phyloP scores from a whole-genome alignment of 1,140 invertebrate species.

The Gyrodactylus bullatarudis region DNA sequence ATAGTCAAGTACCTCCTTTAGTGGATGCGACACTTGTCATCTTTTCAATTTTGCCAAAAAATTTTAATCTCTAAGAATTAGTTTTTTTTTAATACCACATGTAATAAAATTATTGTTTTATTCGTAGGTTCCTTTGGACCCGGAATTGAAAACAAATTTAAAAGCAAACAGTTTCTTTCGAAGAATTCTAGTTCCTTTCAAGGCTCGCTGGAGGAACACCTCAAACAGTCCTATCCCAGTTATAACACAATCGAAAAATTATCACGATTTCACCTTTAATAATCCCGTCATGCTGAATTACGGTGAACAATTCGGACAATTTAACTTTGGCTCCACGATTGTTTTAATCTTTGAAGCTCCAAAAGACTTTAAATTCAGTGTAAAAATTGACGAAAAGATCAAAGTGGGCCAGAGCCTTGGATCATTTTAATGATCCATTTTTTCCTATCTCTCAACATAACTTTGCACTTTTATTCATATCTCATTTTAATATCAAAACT shows the following conservation, averaged over 20 bases:
- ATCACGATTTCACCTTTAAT: neutral
- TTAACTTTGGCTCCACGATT: slow-evolving; percentile 73
- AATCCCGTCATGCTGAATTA: slow-evolving; percentile 21
- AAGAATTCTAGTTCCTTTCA: neutral
- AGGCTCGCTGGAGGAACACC: neutral
- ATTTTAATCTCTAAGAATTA: no score
- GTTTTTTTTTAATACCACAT: no score
- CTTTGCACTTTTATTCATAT: no score
- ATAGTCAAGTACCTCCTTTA: no score
- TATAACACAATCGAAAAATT: neutral
- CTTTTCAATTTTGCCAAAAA: no score
- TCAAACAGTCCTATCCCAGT: neutral
- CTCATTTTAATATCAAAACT: no score
- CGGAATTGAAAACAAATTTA: neutral
- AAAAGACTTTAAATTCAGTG: slow-evolving; percentile 32
- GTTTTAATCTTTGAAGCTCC: slow-evolving; percentile 79
- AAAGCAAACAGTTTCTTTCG: neutral
- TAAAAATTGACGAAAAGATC: slow-evolving; percentile 22
- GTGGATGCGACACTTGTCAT: no score
- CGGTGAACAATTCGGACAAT: slow-evolving; percentile 60
- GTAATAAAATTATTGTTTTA: no score
- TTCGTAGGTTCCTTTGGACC: neutral
- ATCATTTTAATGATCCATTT: no score
- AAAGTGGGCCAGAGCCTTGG: slow-evolving; percentile 7
- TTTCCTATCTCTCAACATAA: no score